These are phyloP conservation scores for Felis catus DNA, from an alignment of 2,113 vertebrate genomes.

Conservation along the genomic window DNA sequence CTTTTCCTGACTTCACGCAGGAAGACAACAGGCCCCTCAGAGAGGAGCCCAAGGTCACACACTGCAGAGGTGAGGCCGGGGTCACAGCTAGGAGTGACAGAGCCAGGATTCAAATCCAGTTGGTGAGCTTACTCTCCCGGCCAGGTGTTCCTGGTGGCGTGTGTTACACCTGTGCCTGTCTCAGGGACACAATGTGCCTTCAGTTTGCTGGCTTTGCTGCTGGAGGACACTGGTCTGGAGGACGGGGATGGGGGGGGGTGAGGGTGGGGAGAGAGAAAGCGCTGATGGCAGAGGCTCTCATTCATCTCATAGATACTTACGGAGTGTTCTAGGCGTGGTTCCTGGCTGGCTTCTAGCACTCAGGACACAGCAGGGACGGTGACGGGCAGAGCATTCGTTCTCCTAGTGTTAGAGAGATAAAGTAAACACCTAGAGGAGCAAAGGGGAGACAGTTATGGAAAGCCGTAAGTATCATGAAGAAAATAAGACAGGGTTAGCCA, in stretches of 20 bases:
- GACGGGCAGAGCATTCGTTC: fast-evolving
- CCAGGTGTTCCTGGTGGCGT: too few relatives aligned
- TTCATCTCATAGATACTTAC: not conserved
- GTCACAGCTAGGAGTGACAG: not conserved
- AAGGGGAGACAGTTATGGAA: not conserved
- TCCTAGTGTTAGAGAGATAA: not conserved
- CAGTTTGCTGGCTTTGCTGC: not conserved
- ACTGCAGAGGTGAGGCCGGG: not conserved
- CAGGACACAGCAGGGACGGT: not conserved
- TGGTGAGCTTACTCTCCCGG: not conserved
- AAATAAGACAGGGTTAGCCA: not conserved
- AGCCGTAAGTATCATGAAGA: not conserved
- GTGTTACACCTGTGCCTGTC: not conserved
- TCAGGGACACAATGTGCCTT: not conserved
- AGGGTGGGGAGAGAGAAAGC: not conserved
- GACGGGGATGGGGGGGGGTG: too few relatives aligned
- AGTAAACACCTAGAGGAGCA: not conserved
- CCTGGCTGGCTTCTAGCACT: not conserved
- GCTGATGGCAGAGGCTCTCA: not conserved
- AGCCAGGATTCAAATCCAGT: not conserved
- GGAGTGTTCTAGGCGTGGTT: not conserved
- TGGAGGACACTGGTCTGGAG: not conserved
- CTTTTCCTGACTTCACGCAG: not conserved
- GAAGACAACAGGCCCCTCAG: not conserved
- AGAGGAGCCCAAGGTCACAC: not conserved